Conservation (phyloP, 2,888 invertebrate species). For the Andrena dorsata region DNA sequence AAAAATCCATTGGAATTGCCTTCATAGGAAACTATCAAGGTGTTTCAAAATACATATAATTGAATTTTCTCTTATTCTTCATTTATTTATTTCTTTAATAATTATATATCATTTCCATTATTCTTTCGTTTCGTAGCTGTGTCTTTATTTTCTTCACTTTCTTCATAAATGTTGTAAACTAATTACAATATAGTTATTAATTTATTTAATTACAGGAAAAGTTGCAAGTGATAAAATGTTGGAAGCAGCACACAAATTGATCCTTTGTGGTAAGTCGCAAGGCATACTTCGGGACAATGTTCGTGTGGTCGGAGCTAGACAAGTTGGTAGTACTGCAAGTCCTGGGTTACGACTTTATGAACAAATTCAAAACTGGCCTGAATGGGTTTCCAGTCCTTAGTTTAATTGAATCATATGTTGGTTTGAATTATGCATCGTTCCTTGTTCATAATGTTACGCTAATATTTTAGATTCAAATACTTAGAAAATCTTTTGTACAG, state of each 20-base stretch:
- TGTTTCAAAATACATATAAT: conserved; percentile 46
- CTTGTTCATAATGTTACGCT: neutral
- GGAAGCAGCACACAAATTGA: conserved; percentile 74
- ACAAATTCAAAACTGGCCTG: conserved; percentile 86
- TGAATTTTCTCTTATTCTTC: neutral
- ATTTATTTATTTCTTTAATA: neutral
- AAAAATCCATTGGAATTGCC: conserved; percentile 88
- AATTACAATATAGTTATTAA: neutral
- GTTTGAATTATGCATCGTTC: neutral
- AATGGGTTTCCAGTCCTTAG: conserved; percentile 79
- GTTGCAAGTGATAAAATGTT: conserved; percentile 70
- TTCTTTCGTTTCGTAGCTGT: neutral
- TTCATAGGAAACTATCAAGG: conserved; percentile 86
- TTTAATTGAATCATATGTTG: neutral
- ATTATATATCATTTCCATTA: neutral
- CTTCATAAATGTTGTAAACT: too few relatives aligned
- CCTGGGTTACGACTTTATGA: conserved; percentile 86
- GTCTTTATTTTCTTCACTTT: conserved; percentile 46
- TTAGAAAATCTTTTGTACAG: too few relatives aligned
- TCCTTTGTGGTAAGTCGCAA: conserved; percentile 74
- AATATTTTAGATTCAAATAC: neutral
- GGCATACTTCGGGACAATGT: conserved; percentile 73
- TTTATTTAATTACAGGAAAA: conserved; percentile 55
- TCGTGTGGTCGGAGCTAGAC: conserved; percentile 79
- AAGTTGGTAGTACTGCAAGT: conserved; percentile 86